These are phyloP conservation scores for Rhinolophus ferrumequinum DNA, from an alignment of 2,113 vertebrate genomes.

Conservation along the genomic window DNA sequence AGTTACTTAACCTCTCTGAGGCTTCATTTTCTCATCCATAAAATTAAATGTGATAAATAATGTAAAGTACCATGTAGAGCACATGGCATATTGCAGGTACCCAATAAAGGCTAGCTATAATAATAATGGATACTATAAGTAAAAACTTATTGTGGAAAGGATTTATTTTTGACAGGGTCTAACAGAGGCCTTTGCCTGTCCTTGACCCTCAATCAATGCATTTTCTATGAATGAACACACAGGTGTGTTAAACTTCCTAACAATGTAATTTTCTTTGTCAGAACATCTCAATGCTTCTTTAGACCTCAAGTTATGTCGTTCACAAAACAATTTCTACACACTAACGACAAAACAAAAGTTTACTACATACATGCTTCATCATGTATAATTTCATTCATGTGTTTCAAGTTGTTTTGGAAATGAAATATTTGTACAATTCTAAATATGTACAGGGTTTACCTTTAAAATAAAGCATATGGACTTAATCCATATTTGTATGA, in stretches of 20 bases:
- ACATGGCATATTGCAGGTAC: neutral
- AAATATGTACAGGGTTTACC: neutral
- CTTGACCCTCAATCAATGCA: neutral
- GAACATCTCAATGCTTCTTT: neutral
- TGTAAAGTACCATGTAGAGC: neutral
- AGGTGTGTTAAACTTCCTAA: neutral
- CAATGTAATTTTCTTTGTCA: neutral
- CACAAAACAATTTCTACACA: neutral
- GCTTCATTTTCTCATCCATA: slow-evolving; percentile 60
- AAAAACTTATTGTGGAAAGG: neutral
- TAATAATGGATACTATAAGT: neutral
- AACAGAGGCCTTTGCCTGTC: neutral
- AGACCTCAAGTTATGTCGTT: neutral
- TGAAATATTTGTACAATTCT: neutral
- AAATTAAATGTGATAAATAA: slow-evolving; percentile 70
- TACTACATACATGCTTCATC: neutral
- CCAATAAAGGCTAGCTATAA: neutral
- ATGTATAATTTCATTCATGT: neutral
- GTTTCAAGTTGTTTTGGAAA: neutral
- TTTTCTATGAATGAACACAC: neutral
- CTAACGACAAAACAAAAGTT: neutral
- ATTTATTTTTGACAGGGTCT: neutral
- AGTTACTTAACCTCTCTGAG: slow-evolving; percentile 45
- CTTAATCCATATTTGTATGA: neutral
- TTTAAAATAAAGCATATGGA: neutral